Base-by-base conservation (phyloP, 2,113 vertebrate genomes). In the Arothron firmamentum region DNA sequence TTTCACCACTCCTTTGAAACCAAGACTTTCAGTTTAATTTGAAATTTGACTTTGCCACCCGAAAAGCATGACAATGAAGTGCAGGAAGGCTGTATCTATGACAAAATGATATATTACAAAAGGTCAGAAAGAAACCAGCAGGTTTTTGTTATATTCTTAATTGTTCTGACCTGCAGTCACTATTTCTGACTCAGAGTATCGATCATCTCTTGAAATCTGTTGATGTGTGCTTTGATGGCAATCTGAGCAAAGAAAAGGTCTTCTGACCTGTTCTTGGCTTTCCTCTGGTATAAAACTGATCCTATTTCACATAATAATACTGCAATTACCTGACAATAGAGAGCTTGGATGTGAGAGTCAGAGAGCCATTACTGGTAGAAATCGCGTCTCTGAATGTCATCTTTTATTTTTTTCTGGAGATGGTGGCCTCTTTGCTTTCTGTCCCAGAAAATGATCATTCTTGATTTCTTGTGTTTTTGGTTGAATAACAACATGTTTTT, bases 251-350 rank as follows among this genome's bases (percentile, higher is more conserved):
- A 54, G 75, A 38, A 38, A 70, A 56, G 38, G 50, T 56, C 11
- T 79, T 57, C 63, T 62, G 59, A 65, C 68, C 49, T 79, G 78
- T 79, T 75, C 64, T 46, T 59, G 52, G 52, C 75, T 81, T 82
- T 76, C 70, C 77, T 45, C 23, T 42, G 48, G 65, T 59, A 61
- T 82, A 74, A 80, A 79, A 75, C 62, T 70, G 77, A 78, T 72
- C 79, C 80, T 78, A 68, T 85, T 86, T 83, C 79, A 78, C 67
- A 65, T 72, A 79, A 87, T 75, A 74, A 87, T 75, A 74, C 66
- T 72, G 81, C 85, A 77, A 78, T 86, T 84, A 87, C 63, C 73
- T 78, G 67, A 77, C 77, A 78, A 82, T 74, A 43, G 70, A 82
- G 62, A 54, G 25, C 56, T 66, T 63, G 75, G 65, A 71, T 28